A percentile compares a stretch with the other conserved stretches of the same genome.
Conservation (phyloP, 2,113 vertebrate genomes). For the Chloebia gouldiae region DNA sequence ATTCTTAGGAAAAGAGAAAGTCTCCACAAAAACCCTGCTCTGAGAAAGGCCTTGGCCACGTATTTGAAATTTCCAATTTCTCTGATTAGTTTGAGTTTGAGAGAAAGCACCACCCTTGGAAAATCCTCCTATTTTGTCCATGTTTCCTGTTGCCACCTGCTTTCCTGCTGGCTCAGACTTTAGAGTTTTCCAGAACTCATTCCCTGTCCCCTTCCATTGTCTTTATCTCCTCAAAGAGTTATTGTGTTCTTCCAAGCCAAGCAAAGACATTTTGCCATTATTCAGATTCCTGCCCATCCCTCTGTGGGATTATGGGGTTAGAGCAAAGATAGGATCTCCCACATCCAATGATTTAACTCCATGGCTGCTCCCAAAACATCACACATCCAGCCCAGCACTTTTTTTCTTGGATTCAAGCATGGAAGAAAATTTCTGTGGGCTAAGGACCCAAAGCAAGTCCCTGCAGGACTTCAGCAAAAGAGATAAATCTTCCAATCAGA, state of each 20-base stretch:
- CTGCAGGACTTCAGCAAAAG: neutral
- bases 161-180: neutral
- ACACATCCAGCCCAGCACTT: neutral
- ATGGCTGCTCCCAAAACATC: neutral
- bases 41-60: neutral
- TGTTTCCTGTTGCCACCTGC: neutral
- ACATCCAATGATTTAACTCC: neutral
- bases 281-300: neutral
- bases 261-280: neutral
- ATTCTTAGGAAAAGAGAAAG: neutral
- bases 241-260: neutral
- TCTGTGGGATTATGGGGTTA: fast-evolving
- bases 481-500: neutral
- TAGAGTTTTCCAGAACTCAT: fast-evolving
- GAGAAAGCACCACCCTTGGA: neutral
- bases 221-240: neutral
- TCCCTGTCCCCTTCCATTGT: neutral
- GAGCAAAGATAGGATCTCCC: neutral
- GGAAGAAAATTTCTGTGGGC: neutral
- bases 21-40: neutral
- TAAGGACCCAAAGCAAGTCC: neutral
- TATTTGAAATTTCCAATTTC: neutral
- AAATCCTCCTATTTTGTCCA: neutral
- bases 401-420: neutral
- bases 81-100: neutral